A percentile compares a stretch with the other conserved stretches of the same genome.
Conservation (phyloP, 1,140 invertebrate species). For the Arion vulgaris region DNA sequence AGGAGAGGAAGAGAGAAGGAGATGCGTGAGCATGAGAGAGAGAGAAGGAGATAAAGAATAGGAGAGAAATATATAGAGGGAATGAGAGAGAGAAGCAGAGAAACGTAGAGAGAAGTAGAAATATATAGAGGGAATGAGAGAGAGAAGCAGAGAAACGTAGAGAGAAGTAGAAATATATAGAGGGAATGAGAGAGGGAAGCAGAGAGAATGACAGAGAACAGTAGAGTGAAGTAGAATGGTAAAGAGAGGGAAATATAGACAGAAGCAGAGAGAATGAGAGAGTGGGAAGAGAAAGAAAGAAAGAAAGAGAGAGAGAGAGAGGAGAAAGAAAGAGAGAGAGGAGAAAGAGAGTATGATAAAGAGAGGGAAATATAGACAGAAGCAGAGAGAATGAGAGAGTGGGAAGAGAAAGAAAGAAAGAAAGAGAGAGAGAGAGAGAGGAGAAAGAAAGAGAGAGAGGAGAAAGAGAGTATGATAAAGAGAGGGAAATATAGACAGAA, state of each 20-base stretch:
- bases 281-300: no score
- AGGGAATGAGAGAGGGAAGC: conserved; percentile 7
- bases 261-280: conserved; percentile 6
- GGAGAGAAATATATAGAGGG: no score
- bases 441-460: neutral
- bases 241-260: neutral
- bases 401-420: neutral
- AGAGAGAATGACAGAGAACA: neutral
- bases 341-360: neutral
- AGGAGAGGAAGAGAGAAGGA: no score
- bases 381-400: neutral
- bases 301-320: no score
- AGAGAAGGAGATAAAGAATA: no score
- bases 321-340: conserved; percentile 1
- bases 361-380: neutral
- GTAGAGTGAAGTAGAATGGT: neutral
- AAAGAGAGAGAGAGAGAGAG: neutral
- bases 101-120: no score
- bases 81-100: no score
- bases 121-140: conserved; percentile 11
- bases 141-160: neutral
- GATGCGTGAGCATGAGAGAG: neutral
- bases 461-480: neutral
- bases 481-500: neutral
- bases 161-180: neutral